These are phyloP conservation scores for Drosophila mauritiana DNA, from an alignment of 1,140 invertebrate species.

Conservation along the genomic window DNA sequence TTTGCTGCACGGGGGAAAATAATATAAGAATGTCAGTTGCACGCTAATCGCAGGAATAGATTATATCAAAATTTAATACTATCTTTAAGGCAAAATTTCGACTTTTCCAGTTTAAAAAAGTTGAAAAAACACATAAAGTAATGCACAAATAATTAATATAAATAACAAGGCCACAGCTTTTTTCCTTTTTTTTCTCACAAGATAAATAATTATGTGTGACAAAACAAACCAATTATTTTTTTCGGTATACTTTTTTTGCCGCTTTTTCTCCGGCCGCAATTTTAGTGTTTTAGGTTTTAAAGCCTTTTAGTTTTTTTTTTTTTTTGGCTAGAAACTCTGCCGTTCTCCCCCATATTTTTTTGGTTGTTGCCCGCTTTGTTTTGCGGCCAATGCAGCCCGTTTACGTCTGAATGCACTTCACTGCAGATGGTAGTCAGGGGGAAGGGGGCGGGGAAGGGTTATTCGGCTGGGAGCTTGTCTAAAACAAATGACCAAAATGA, in stretches of 20 bases:
- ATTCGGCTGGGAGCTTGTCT: constrained; percentile 61
- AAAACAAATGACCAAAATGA: constrained; percentile 83
- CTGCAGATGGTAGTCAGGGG: constrained; percentile 30
- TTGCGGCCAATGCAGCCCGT: constrained; percentile 50
- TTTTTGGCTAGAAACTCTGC: constrained; percentile 12
- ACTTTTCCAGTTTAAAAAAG: too few species aligned
- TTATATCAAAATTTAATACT: background rate
- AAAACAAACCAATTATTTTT: background rate
- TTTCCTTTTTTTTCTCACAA: too few species aligned
- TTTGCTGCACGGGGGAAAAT: constrained; percentile 11
- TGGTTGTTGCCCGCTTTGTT: constrained; percentile 46
- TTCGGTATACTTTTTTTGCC: constrained; percentile 9
- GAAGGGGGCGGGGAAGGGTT: constrained; percentile 14
- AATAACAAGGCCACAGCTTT: background rate
- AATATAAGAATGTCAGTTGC: background rate
- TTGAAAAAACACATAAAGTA: background rate
- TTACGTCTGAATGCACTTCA: constrained; percentile 73
- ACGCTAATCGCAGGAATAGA: too few species aligned
- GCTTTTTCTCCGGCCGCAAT: constrained; percentile 66
- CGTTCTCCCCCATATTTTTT: constrained; percentile 21
- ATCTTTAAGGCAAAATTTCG: too few species aligned
- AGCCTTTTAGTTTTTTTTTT: constrained; percentile 54
- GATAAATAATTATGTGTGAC: too few species aligned
- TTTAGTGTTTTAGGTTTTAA: constrained; percentile 81
- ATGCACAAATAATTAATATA: background rate